Evolutionary conservation across 2,888 invertebrate genomes (phyloP).

Genomic region (Helicoverpa assulta): DNA sequence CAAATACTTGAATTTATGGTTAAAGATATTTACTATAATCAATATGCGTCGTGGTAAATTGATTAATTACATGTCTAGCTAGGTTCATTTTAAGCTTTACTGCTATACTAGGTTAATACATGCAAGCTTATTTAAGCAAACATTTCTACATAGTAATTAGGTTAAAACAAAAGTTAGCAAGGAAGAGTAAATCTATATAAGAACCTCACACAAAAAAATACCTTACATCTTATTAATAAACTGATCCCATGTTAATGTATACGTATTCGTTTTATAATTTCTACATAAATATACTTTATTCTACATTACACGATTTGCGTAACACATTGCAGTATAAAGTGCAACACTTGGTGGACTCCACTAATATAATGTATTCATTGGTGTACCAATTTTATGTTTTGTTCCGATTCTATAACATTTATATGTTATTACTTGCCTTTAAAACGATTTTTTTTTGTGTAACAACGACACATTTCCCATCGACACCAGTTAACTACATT

Average conservation of each 20-base stretch:
- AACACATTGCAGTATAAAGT: conserved; percentile 38
- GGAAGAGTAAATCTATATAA: conserved; percentile 17
- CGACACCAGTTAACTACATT: too few species aligned
- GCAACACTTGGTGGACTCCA: conserved; percentile 39
- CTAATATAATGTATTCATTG: neutral
- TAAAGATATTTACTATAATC: conserved; percentile 10
- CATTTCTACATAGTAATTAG: conserved; percentile 17
- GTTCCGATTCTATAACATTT: too few species aligned
- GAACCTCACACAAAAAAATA: conserved; percentile 2
- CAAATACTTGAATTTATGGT: neutral
- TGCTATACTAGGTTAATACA: conserved; percentile 45
- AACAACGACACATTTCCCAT: too few species aligned
- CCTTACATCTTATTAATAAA: conserved; percentile 69
- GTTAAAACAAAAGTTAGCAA: conserved; percentile 28
- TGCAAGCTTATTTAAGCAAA: conserved; percentile 34
- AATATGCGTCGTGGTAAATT: conserved; percentile 7
- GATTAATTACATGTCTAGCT: conserved; percentile 14
- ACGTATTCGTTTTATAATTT: neutral
- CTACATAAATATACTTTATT: conserved; percentile 21
- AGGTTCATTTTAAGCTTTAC: conserved; percentile 10
- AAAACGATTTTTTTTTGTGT: too few species aligned
- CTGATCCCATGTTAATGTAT: conserved; percentile 74
- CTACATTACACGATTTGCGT: conserved; percentile 2
- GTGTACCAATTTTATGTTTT: too few species aligned
- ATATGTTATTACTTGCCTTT: too few species aligned